phyloP scores from a whole-genome alignment of 2,113 vertebrate genomes.

The Platycercus adscitus region DNA sequence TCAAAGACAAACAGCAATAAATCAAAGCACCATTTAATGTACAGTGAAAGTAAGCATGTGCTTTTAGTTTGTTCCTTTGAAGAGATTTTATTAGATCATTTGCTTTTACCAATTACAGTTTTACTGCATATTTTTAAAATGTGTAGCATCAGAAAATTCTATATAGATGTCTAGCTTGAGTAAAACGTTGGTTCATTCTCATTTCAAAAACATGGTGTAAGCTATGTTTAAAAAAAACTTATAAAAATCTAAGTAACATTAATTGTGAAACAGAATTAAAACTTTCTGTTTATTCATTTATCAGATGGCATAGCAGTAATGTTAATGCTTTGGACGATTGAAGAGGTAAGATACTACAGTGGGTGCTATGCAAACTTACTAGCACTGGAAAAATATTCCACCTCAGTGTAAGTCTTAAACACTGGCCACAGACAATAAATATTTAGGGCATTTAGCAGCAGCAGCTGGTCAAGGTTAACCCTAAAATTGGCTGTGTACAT shows the following conservation, averaged over 20 bases:
- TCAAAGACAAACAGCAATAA: not conserved
- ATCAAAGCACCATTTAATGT: not conserved
- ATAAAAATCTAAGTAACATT: not conserved
- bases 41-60: not conserved
- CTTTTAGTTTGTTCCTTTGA: not conserved
- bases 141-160: not conserved
- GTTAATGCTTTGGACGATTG: not conserved
- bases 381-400: not conserved
- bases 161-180: not conserved
- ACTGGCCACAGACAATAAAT: not conserved
- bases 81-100: not conserved
- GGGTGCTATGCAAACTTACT: not conserved
- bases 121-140: not conserved
- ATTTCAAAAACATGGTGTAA: not conserved
- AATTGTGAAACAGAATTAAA: not conserved
- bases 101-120: not conserved
- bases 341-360: not conserved
- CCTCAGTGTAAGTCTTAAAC: not conserved
- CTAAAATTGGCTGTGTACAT: not conserved
- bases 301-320: not conserved
- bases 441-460: not conserved
- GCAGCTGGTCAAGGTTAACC: not conserved
- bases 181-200: not conserved
- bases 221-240: not conserved
- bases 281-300: not conserved